A percentile compares a stretch with the other conserved stretches of the same genome.
These are phyloP conservation scores for Noturus placidus DNA, from an alignment of 2,113 vertebrate genomes.

Conservation along the genomic window DNA sequence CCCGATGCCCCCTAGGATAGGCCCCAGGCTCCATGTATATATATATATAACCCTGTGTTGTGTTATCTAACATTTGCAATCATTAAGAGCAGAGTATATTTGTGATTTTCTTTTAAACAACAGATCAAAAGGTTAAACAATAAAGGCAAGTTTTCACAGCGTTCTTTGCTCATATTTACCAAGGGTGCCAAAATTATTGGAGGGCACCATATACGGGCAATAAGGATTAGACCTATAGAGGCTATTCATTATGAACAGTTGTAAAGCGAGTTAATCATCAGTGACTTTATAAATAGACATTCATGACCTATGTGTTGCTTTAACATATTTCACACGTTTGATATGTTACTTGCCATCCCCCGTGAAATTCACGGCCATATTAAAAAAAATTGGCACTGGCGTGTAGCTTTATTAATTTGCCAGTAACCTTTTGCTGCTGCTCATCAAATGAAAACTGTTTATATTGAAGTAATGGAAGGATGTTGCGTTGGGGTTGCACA, in stretches of 20 bases:
- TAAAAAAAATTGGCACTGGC: neutral
- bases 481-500: neutral
- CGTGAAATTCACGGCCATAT: slow-evolving; percentile 5
- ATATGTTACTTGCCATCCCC: neutral
- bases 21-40: too few species aligned
- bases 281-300: neutral
- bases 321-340: neutral
- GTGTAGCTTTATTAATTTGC: neutral
- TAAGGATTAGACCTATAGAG: neutral
- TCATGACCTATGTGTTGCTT: neutral
- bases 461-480: neutral
- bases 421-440: too few species aligned
- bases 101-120: too few species aligned
- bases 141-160: too few species aligned
- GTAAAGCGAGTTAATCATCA: neutral
- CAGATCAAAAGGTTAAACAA: too few species aligned
- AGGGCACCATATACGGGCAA: neutral
- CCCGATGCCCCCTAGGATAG: too few species aligned
- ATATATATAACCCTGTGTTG: too few species aligned
- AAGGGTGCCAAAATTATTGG: too few species aligned
- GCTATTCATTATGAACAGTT: neutral
- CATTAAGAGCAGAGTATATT: too few species aligned
- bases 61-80: too few species aligned
- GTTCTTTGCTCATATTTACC: too few species aligned
- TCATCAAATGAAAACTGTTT: neutral